Conservation (phyloP, 1,140 invertebrate species). For the Sarcophaga peregrina region DNA sequence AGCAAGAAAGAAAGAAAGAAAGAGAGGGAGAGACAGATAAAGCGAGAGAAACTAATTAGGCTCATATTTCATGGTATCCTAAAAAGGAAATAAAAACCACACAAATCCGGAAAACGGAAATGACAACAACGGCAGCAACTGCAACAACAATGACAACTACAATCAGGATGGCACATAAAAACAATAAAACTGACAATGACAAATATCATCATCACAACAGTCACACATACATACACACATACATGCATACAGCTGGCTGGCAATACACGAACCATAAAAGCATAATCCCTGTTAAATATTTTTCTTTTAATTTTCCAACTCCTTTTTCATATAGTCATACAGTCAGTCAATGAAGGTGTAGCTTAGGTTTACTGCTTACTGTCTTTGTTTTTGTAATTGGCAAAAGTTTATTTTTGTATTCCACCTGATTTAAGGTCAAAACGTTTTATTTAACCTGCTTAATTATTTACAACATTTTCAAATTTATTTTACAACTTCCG, state of each 20-base stretch:
- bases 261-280: neutral
- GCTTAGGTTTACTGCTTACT: too few relatives aligned
- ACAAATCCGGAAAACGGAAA: conserved; percentile 40
- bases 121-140: conserved; percentile 28
- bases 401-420: neutral
- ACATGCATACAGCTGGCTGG: too few relatives aligned
- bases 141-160: neutral
- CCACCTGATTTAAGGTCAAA: neutral
- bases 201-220: conserved; percentile 31
- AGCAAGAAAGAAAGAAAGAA: too few relatives aligned
- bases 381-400: too few relatives aligned
- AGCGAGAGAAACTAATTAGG: conserved; percentile 38
- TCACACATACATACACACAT: too few relatives aligned
- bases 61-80: conserved; percentile 39
- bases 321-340: neutral
- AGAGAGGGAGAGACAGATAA: neutral
- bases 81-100: conserved; percentile 41
- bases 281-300: conserved; percentile 8
- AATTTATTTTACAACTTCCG: neutral
- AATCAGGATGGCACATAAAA: conserved; percentile 21
- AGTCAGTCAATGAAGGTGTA: too few relatives aligned
- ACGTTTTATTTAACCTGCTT: neutral
- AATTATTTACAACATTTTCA: neutral
- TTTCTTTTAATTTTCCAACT: neutral
- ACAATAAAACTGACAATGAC: conserved; percentile 35